Base-by-base conservation (phyloP, 2,797 vertebrate species). In the Lutra lutra region DNA sequence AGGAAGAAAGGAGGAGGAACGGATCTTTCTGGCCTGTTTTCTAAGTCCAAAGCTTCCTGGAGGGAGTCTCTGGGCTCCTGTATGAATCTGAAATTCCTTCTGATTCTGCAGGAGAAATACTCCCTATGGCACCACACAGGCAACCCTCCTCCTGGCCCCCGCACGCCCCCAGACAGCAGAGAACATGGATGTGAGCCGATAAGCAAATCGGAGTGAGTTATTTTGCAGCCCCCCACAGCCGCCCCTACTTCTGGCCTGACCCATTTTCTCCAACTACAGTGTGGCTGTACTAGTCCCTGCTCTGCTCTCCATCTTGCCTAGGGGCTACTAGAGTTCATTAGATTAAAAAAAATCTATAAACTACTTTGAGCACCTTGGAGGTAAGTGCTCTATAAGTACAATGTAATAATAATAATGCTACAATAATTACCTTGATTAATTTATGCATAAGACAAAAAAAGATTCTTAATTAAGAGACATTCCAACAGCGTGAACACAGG, bases 391-490 rank as follows among this genome's bases (percentile, higher is more conserved):
- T 98, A 97, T 96, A 98, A 98, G 97, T 98, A 97, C 92, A 96
- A 98, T 96, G 95, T 98, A 98, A 95, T 97, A 97, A 98, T 98
- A 97, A 97, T 97, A 96, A 98, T 97, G 92, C 92, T 96, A 77
- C 92, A 97, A 98, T 98, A 97, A 98, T 98, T 98, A 98, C 98
- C 97, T 98, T 98, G 97, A 98, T 98, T 98, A 98, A 98, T 98
- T 98, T 97, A 98, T 97, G 98, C 92, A 97, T 95, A 97, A 89
- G 96, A 73, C 91, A 92, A 95, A 98, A 97, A 97, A 97, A 91
- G 95, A 97, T 97, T 94, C 97, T 97, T 98, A 98, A 98, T 98
- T 98, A 98, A 98, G 95, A 97, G 95, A 96, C 95, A 97, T 96
- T 97, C 91, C 92, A 94, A 89, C 92, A 80, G 86, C 58, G n/a